Percentiles rank a stretch among this genome's conserved stretches.
Evolutionary conservation across 2,888 invertebrate genomes (phyloP).

Genomic region (Lysandra coridon): DNA sequence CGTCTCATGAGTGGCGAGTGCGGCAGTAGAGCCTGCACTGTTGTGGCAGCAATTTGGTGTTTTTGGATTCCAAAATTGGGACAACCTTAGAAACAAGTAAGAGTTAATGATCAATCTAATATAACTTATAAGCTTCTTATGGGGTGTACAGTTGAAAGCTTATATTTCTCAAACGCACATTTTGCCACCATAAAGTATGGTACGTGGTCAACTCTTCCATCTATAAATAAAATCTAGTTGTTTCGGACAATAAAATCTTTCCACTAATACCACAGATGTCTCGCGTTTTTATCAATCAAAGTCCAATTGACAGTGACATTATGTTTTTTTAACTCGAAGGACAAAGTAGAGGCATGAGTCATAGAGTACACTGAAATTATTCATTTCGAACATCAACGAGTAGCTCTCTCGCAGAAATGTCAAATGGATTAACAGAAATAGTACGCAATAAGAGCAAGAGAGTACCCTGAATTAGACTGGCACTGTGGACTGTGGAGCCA

Average conservation of each 20-base stretch:
- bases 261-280: neutral
- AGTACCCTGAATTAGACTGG: constrained; percentile 39
- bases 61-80: no score
- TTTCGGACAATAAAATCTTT: no score
- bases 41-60: no score
- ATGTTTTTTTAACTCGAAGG: neutral
- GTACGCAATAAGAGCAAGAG: constrained; percentile 41
- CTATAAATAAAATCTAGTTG: neutral
- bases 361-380: constrained; percentile 1
- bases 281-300: neutral
- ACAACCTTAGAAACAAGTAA: no score
- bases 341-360: neutral
- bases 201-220: neutral
- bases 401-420: constrained; percentile 32
- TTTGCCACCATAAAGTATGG: neutral
- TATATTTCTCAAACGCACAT: no score
- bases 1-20: no score
- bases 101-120: no score
- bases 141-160: no score
- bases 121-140: no score
- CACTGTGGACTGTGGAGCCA: constrained; percentile 39
- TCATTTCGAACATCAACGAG: neutral
- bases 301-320: constrained; percentile 1
- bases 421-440: constrained; percentile 39
- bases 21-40: no score